Evolutionary conservation across 2,888 invertebrate genomes (phyloP), one percentile per base, ranked within the genome.

Genomic region (Melanophora roralis): DNA sequence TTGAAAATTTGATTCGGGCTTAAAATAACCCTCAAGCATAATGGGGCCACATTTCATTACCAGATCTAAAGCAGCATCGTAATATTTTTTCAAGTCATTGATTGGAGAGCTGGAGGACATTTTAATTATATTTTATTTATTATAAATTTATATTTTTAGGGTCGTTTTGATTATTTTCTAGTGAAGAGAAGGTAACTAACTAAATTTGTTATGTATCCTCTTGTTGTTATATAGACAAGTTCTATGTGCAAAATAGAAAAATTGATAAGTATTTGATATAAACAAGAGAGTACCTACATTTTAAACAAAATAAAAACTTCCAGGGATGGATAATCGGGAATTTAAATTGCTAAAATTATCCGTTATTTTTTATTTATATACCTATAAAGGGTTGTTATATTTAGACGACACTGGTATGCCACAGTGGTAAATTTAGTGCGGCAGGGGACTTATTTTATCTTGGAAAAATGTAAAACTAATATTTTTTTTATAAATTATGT

Each of bases 1-100:
- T 75, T 84, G 83, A 67, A 83, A 88, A 36, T 84, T 83, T 0
- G 85, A 82, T n/a, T 91, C 90, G 6, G 83, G 80, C 53, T 85
- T 84, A 3, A 82, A 60, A 53, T 85, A 90, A 12, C 90, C 89
- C 72, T 88, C 86, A 68, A 87, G 86, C 76, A 90, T 83, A 23
- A 89, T 65, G 12, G 87, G 86, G 0, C 89, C 89, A 60, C 87
- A 87, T 83, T 89, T 85, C 55, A 86, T 78, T n/a, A 90, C 89
- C 81, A 90, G 80, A 23, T 84, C 81, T 49, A 89, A 40, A 7
- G 87, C 89, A 16, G 86, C 84, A 43, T 87, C 84, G 81, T 89
- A 88, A 71, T 88, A 89, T 34, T 85, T 82, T 83, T 87, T 84
- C 38, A 89, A 73, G 79, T 85, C 82, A 32, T 85, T 84, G n/a